Percentiles rank a stretch among this genome's conserved stretches.
Evolutionary conservation across 2,888 invertebrate species (phyloP).

Genomic region (Sinodicranocentrus sp.): DNA sequence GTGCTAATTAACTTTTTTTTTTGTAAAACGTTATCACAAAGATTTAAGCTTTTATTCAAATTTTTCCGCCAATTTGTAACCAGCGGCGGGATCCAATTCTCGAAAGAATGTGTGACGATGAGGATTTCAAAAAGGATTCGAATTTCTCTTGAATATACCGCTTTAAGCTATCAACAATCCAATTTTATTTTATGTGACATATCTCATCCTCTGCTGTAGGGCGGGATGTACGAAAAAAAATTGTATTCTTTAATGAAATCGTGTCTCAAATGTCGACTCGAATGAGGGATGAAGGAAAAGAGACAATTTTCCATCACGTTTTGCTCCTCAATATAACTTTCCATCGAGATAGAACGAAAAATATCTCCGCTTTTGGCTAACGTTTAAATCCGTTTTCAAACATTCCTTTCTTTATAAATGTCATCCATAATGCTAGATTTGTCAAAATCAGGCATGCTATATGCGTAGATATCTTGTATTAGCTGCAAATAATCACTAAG

Average conservation of each 20-base stretch:
- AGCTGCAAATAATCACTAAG: too few species aligned
- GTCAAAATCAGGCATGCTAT: too few species aligned
- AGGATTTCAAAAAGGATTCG: not conserved
- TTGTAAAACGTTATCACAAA: not conserved
- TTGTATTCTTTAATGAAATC: slow-evolving; percentile 19
- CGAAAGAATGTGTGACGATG: too few species aligned
- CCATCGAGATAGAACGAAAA: too few species aligned
- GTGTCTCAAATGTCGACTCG: slow-evolving; percentile 9
- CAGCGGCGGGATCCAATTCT: too few species aligned
- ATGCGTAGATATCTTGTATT: too few species aligned
- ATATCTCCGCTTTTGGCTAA: too few species aligned
- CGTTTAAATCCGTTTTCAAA: too few species aligned
- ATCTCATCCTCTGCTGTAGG: not conserved
- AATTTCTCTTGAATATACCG: not conserved
- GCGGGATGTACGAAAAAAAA: not conserved
- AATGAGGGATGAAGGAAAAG: not conserved
- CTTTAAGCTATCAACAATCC: not conserved
- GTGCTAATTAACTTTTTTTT: too few species aligned
- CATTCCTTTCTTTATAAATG: too few species aligned
- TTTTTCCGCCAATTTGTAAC: not conserved
- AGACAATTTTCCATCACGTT: not conserved
- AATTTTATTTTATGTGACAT: not conserved
- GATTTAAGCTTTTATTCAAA: not conserved
- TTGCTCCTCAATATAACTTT: not conserved
- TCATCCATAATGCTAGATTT: too few species aligned